Percentiles rank a stretch among this genome's conserved stretches.
phyloP scores from a whole-genome alignment of 92 coral and sea anemone species.

The Paragorgia papillata region DNA sequence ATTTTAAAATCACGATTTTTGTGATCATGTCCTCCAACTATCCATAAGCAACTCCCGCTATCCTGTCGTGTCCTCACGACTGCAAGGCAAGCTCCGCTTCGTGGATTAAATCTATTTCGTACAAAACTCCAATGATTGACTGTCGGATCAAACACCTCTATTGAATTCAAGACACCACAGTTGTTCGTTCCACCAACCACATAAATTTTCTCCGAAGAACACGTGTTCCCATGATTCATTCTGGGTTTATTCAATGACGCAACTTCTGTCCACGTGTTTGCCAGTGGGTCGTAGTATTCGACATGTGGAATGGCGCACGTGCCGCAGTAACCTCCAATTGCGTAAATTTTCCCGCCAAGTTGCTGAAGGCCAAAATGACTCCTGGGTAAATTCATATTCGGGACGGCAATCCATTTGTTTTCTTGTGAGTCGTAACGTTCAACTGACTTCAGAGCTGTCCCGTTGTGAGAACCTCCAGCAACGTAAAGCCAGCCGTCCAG shows the following conservation, averaged over 20 bases:
- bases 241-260: slow-evolving; percentile 93
- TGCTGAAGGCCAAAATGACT: slow-evolving; percentile 87
- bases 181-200: slow-evolving; percentile 92
- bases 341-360: slow-evolving; percentile 86
- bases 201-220: slow-evolving; percentile 80
- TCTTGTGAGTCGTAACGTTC: slow-evolving; percentile 89
- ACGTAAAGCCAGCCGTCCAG: slow-evolving; percentile 98
- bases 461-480: slow-evolving; percentile 98
- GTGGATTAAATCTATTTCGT: slow-evolving; percentile 94
- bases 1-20: slow-evolving; percentile 74
- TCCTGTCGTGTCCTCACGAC: slow-evolving; percentile 82
- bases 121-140: slow-evolving; percentile 90
- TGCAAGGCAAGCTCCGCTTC: slow-evolving; percentile 82
- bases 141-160: slow-evolving; percentile 92
- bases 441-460: slow-evolving; percentile 91
- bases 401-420: slow-evolving; percentile 91
- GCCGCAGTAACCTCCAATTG: slow-evolving; percentile 91
- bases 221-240: slow-evolving; percentile 86
- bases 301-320: slow-evolving; percentile 97
- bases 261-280: slow-evolving; percentile 93
- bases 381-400: slow-evolving; percentile 92
- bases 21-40: slow-evolving; percentile 92
- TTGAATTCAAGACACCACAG: slow-evolving; percentile 87
- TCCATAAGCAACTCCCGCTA: slow-evolving; percentile 56
- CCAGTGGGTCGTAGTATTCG: slow-evolving; percentile 90